These are phyloP conservation scores for Cassiopea xamachana DNA, from an alignment of 30 jellyfish, hydroid and myxozoan genomes.

Conservation along the genomic window DNA sequence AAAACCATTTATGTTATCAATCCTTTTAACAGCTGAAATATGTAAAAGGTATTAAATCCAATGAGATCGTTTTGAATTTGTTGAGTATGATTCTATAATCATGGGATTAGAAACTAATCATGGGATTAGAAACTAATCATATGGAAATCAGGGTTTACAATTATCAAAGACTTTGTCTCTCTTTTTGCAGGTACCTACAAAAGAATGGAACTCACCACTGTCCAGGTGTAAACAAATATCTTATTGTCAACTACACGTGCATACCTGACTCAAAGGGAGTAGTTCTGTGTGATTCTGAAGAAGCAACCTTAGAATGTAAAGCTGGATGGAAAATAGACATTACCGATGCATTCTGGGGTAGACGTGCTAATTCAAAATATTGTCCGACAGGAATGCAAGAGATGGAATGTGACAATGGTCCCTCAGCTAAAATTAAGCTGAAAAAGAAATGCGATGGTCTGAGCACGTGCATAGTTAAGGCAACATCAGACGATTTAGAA, in stretches of 20 bases:
- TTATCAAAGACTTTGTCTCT: no score
- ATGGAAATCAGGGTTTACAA: no score
- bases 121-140: no score
- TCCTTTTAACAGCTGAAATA: no score
- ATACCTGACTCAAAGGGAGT: constrained; percentile 97
- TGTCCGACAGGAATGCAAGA: constrained; percentile 90
- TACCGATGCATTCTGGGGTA: constrained; percentile 98
- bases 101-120: no score
- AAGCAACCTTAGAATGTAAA: constrained; percentile 81
- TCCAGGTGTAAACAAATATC: constrained; percentile 97
- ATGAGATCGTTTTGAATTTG: no score
- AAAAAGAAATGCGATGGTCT: constrained; percentile 86
- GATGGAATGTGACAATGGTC: constrained; percentile 91
- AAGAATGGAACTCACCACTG: constrained; percentile 92
- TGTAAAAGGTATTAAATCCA: no score
- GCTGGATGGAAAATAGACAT: constrained; percentile 97
- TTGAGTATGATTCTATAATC: no score
- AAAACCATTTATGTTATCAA: no score
- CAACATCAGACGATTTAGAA: constrained; percentile 82
- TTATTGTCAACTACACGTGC: constrained; percentile 92
- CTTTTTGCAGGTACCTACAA: constrained; percentile 71
- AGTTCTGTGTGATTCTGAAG: constrained; percentile 92
- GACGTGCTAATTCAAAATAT: constrained; percentile 80
- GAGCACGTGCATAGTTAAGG: constrained; percentile 80
- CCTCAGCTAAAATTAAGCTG: constrained; percentile 67